Conservation (phyloP, 2,113 vertebrate species). For the Oryzias javanicus region DNA sequence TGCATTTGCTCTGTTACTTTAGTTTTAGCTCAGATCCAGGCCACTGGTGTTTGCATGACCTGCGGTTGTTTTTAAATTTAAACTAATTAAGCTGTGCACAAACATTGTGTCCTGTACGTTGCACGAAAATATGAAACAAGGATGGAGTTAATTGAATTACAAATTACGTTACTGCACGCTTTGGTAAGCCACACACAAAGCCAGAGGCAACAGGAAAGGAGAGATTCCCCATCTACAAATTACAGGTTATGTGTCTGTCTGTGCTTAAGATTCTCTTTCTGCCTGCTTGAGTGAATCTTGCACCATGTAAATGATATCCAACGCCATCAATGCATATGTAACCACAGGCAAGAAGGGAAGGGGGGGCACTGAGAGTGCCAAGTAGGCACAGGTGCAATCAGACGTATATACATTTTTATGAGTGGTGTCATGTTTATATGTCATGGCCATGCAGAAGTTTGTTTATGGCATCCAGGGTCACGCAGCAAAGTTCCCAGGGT, state of each 20-base stretch:
- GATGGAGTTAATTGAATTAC: constrained; percentile 64
- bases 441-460: constrained; percentile 55
- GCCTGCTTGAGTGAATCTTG: constrained; percentile 31
- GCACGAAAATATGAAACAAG: constrained; percentile 23
- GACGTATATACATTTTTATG: constrained; percentile 58
- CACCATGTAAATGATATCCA: constrained; percentile 32
- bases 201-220: constrained; percentile 62
- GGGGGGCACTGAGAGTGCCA: constrained; percentile 11
- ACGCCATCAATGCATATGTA: constrained; percentile 9
- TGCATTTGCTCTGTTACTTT: constrained; percentile 48
- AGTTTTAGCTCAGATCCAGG: constrained; percentile 24
- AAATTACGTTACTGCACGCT: constrained; percentile 56
- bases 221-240: constrained; percentile 65
- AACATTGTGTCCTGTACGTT: constrained; percentile 2
- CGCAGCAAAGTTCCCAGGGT: constrained; percentile 56
- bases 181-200: constrained; percentile 64
- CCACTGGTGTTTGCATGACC: constrained; percentile 12
- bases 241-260: constrained; percentile 70
- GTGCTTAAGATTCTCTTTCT: constrained; percentile 41
- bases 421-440: constrained; percentile 61
- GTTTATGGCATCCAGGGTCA: constrained; percentile 68
- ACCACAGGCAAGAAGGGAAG: constrained; percentile 4
- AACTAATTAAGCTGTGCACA: constrained; percentile 10
- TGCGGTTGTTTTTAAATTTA: constrained; percentile 13
- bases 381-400: constrained; percentile 66